Evolutionary conservation across 2,888 invertebrate species (phyloP).

Genomic region (Opisthograptis luteolata): DNA sequence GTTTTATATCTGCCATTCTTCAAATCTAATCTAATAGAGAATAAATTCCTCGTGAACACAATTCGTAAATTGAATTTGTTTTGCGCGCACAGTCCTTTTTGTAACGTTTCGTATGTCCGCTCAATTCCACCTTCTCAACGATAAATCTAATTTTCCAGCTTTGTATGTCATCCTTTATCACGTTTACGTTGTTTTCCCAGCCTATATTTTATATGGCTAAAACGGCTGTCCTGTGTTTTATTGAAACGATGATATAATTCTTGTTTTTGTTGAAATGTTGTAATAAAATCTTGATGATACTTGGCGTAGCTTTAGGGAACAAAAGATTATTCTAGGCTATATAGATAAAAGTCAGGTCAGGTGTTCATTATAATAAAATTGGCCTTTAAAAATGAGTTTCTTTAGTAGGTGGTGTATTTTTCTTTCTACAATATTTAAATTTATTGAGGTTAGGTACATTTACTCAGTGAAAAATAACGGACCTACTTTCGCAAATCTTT

Average conservation of each 20-base stretch:
- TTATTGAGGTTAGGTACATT: not conserved
- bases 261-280: not conserved
- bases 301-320: too few species aligned
- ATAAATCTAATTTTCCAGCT: constrained; percentile 47
- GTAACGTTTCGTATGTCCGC: constrained; percentile 34
- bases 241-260: constrained; percentile 16
- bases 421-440: too few species aligned
- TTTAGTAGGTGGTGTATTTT: too few species aligned
- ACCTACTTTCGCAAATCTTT: not conserved
- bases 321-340: too few species aligned
- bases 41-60: constrained; percentile 8
- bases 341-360: too few species aligned
- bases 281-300: not conserved
- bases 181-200: constrained; percentile 28
- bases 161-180: constrained; percentile 46
- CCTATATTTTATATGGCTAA: constrained; percentile 32
- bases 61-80: constrained; percentile 23
- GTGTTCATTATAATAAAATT: too few species aligned
- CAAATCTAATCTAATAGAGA: constrained; percentile 8
- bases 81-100: constrained; percentile 20
- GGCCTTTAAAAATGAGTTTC: too few species aligned
- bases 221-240: constrained; percentile 26
- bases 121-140: constrained; percentile 29
- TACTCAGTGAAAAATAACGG: not conserved
- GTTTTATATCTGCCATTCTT: constrained; percentile 4